Evolutionary conservation across 1,140 invertebrate genomes (phyloP), one percentile per base, ranked within the genome.

Genomic region (Megalopta genalis): DNA sequence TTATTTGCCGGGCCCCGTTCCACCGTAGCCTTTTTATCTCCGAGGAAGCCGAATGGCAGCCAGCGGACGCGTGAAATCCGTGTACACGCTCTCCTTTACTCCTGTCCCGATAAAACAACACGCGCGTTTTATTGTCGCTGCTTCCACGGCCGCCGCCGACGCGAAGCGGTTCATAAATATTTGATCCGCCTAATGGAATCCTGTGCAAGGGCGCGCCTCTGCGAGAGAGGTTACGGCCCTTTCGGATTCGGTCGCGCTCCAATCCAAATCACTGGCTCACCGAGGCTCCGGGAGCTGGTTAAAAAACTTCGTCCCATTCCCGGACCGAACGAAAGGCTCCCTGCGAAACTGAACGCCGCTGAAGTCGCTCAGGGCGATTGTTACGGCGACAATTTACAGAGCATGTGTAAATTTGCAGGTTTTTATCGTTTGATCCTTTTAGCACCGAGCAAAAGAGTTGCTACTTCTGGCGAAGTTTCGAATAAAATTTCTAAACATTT

Each of bases 101-200:
- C 42, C 21, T 69, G 52, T 37, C 5, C 59, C 67, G 25, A 70
- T 71, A 52, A 71, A 77, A 71, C 46, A 71, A 77, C 23, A 25
- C 23, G 39, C 65, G 54, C 23, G 32, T 77, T 77, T 71, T 71
- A 77, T 64, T 71, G 60, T 12, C 67, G 59, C 18, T 77, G 68
- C 54, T 71, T 54, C 54, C 76, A n/a, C n/a, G n/a, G n/a, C 42
- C 8, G 39, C 64, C 25, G 9, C 32, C 46, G 46, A 37, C 18
- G 59, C 9, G 32, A 64, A 72, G 60, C 23, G 42, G 68, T 72
- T 78, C 69, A 78, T 78, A 78, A 78, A 78, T 78, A 78, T 78
- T 78, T 72, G 76, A 78, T 65, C 60, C 76, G 23, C 12, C 46
- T 78, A 78, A 78, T 78, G 60, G 60, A 78, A 78, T 72, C 60